Base-by-base conservation (phyloP, 2,113 vertebrate genomes). In the Percopsis transmontana region DNA sequence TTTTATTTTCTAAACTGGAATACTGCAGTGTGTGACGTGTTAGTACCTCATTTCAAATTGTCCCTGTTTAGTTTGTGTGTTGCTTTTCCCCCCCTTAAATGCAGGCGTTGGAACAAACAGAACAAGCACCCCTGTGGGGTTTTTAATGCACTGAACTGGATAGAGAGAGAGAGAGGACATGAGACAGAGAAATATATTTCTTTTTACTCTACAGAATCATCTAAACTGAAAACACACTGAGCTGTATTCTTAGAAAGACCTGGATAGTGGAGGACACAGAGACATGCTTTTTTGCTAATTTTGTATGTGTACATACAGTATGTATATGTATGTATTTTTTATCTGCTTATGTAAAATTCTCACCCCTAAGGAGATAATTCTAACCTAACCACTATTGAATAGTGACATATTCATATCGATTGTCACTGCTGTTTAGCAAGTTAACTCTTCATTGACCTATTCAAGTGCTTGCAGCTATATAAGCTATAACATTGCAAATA, bases 71-170 rank as follows among this genome's bases (percentile, higher is more conserved):
- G 85, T 64, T 77, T 81, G 77, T 82, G 65, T 87, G 56, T 82
- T 86, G 71, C 48, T 19, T 79, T 62, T 72, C 66, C 65, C 76
- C 63, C 86, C 41, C 38, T 86, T 76, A 82, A 89, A 92, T 81
- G 86, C 87, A 87, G 88, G 89, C 89, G 85, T 92, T 91, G 90
- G 78, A 91, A 90, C 80, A 87, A 85, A 90, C 87, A 87, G 68
- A 73, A 68, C 56, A 80, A 64, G 68, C 70, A 65, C 84, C 88
- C 89, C 88, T 74, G 70, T 81, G 87, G 90, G 88, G 86, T 74
- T 86, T 62, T 87, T 86, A 87, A 86, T 85, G 84, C 84, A 90
- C 89, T 88, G 87, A 88, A 84, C 71, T 83, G 81, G 82, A 87
- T 70, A 68, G 70, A 82, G 8, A 50, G 68, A 69, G 38, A 63